Evolutionary conservation across 1,140 invertebrate genomes (phyloP), one percentile per base, ranked within the genome.

Genomic region (Magallana angulata): DNA sequence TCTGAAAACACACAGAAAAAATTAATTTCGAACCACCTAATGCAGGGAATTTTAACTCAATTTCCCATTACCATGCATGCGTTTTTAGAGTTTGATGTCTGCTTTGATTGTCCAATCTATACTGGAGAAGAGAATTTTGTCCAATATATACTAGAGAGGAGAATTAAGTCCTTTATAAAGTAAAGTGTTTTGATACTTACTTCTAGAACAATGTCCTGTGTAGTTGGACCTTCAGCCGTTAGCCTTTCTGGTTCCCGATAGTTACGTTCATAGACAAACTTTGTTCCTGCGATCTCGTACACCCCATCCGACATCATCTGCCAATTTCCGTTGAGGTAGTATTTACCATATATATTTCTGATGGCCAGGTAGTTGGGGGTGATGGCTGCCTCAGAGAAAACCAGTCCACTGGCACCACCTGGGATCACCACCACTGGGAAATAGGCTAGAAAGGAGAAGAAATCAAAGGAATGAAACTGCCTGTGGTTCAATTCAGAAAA

Each of bases 201-300:
- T 94, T 96, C 95, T 68, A 96, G 90, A 0, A 96, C 93, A 14
- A 96, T 92, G 91, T 96, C 96, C 8, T 94, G 93, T 4, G 95
- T 91, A 0, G 96, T 88, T 0, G 96, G 96, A 56, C 96, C 96
- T 68, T 94, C 94, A 1, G 96, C 95, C 87, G 92, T 93, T 11
- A 97, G 93, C 7, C 91, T 85, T 87, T 96, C 95, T 11, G 92
- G 93, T 48, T 95, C 94, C 18, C 94, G 92, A 7, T 91, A 91
- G 11, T 89, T 90, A 81, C 95, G 95, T 48, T 94, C 94, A 87
- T 96, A 95, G 83, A 95, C 93, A 92, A 96, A 96, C 36, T 87
- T 89, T 5, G 90, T 89, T 18, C 90, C 91, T 3, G 82, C 91
- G 8, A 92, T 88, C 7, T 64, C 88, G 18, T 91, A 92, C 2